Conservation (phyloP, 2,113 vertebrate species). For the Eulemur macaco region DNA sequence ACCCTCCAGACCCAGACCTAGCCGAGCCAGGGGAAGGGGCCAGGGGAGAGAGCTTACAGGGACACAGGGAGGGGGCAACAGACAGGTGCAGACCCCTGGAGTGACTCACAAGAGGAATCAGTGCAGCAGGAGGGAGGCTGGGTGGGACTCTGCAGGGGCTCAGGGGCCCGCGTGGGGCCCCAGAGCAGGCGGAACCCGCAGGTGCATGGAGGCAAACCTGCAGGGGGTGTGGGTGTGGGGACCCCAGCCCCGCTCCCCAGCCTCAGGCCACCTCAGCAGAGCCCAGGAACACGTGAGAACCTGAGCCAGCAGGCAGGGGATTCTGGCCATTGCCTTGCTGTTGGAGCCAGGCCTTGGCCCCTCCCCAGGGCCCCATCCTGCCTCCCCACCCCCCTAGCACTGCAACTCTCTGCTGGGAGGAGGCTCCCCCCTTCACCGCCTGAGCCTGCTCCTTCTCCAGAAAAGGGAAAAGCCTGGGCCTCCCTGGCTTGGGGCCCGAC, state of each 20-base stretch:
- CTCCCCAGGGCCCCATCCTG: not conserved
- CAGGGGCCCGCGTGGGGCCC: not conserved
- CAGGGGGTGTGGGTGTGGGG: not conserved
- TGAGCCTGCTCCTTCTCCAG: constrained; percentile 46
- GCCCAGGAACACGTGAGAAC: not conserved
- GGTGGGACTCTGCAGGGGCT: not conserved
- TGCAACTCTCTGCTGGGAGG: not conserved
- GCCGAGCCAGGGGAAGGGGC: not conserved
- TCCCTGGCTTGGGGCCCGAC: constrained; percentile 53
- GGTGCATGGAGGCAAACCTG: accelerated
- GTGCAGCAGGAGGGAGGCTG: not conserved
- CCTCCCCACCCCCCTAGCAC: not conserved
- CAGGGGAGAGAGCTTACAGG: not conserved
- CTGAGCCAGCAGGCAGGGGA: not conserved
- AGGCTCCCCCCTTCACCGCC: not conserved
- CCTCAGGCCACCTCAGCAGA: not conserved
- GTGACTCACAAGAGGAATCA: too few species aligned
- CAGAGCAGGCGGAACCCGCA: too few species aligned
- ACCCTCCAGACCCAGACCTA: not conserved
- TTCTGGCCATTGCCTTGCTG: too few species aligned
- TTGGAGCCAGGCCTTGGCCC: accelerated
- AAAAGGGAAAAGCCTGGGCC: constrained; percentile 70
- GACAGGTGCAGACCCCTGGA: accelerated
- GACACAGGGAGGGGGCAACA: accelerated
- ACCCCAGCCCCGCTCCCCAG: not conserved